Evolutionary conservation across 1,140 invertebrate species (phyloP), one percentile per base, ranked within the genome.

Genomic region (Drosophila pruinosa): DNA sequence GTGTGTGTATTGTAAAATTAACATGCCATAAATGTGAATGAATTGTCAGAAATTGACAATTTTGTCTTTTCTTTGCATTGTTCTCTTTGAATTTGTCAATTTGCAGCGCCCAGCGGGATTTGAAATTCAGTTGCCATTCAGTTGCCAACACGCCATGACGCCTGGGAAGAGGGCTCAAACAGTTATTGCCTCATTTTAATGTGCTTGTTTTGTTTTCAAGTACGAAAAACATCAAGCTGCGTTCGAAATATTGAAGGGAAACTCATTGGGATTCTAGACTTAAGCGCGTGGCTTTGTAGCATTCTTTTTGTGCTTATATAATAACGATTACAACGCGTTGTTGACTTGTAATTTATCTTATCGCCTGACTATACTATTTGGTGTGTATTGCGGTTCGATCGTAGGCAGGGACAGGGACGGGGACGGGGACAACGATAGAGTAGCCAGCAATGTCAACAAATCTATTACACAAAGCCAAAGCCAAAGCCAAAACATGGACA

Each of bases 331-430:
- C 43, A 48, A 2, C 26, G 17, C 22, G 6, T 24, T 24, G 22
- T 19, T 50, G 15, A 14, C 39, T 41, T 64, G 39, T 65, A 57
- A 57, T 65, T 57, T 57, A 57, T 65, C 21, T 36, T 31, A 57
- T 47, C 19, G 28, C 39, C 12, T 64, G 14, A 45, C 38, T 26
- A 39, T 38, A 65, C 31, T 47, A 53, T 56, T 54, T 28, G 3
- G 14, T 14, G 5, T 41, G 4, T 48, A 21, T 15, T 47, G 62
- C 52, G 28, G 39, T 48, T 24, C n/a, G 12, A 45, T 43, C 62
- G 52, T 26, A 47, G 52, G 15, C 31, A 50, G 34, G 21, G 4
- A 22, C 17, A 28, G n/a, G 10, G 2, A 19, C n/a, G 31, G 45
- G 3, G 14, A 45, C 19, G n/a, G 19, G 5, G 12, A 8, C 3